phyloP scores from a whole-genome alignment of 2,113 vertebrate species.

The Anarhynchus alexandrinus region DNA sequence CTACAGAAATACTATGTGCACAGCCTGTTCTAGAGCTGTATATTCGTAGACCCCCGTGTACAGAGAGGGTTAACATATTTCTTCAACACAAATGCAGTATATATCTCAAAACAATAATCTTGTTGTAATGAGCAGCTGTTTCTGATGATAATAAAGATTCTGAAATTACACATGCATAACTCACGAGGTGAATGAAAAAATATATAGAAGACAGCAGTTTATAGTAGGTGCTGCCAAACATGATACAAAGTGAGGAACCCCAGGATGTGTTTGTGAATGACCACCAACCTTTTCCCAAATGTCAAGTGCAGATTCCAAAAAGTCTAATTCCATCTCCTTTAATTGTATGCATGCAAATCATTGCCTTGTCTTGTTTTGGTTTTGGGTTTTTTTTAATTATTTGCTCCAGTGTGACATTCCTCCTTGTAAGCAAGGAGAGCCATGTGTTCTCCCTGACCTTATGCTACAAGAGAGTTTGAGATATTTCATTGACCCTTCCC shows the following conservation, averaged over 20 bases:
- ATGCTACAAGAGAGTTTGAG: not conserved
- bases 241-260: not conserved
- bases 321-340: not conserved
- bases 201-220: not conserved
- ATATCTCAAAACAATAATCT: conserved; percentile 40
- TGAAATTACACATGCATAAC: not conserved
- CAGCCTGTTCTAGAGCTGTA: not conserved
- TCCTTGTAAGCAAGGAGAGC: not conserved
- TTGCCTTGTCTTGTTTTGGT: not conserved
- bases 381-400: not conserved
- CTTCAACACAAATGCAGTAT: not conserved
- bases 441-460: not conserved
- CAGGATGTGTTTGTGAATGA: not conserved
- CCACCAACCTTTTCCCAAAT: not conserved
- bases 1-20: not conserved
- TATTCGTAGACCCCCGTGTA: not conserved
- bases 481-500: not conserved
- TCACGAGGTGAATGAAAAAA: not conserved
- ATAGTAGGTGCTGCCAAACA: not conserved
- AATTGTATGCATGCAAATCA: not conserved
- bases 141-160: conserved; percentile 29
- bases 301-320: not conserved
- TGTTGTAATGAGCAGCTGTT: conserved; percentile 31
- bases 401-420: not conserved
- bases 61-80: conserved; percentile 22